Percentiles rank a stretch among this genome's conserved stretches.
Conservation (phyloP, 2,113 vertebrate species). For the Lasiurus borealis region DNA sequence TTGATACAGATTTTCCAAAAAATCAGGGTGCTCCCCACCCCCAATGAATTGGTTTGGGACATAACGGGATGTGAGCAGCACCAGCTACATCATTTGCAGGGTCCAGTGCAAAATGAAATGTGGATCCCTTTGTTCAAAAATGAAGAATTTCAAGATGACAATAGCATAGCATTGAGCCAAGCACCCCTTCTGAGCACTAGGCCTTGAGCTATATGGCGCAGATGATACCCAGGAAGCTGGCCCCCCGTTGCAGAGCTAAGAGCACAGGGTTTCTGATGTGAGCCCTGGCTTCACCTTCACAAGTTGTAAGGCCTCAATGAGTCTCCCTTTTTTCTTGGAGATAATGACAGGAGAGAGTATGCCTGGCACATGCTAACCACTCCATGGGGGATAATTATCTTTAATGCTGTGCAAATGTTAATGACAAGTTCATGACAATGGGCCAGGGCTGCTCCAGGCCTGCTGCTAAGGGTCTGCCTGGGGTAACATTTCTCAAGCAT, state of each 20-base stretch:
- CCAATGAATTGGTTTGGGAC: neutral
- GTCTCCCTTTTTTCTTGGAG: neutral
- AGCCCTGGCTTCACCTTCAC: neutral
- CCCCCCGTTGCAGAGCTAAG: no score
- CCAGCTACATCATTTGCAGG: neutral
- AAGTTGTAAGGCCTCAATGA: no score
- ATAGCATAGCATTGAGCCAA: neutral
- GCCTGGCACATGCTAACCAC: neutral
- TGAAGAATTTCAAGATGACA: neutral
- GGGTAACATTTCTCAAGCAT: neutral
- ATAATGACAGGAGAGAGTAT: neutral
- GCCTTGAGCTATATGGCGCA: fast-evolving
- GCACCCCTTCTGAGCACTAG: neutral
- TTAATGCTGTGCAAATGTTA: neutral
- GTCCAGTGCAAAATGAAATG: neutral
- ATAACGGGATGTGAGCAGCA: neutral
- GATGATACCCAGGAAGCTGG: no score
- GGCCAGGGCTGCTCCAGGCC: no score
- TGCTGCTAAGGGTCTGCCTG: neutral
- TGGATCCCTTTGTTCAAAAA: neutral
- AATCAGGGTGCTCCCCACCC: neutral
- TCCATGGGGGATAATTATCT: neutral
- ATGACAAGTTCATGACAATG: neutral
- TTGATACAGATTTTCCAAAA: neutral
- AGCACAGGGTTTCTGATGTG: neutral